Base-by-base conservation (phyloP, 2,888 invertebrate species). In the Papilio elwesi region DNA sequence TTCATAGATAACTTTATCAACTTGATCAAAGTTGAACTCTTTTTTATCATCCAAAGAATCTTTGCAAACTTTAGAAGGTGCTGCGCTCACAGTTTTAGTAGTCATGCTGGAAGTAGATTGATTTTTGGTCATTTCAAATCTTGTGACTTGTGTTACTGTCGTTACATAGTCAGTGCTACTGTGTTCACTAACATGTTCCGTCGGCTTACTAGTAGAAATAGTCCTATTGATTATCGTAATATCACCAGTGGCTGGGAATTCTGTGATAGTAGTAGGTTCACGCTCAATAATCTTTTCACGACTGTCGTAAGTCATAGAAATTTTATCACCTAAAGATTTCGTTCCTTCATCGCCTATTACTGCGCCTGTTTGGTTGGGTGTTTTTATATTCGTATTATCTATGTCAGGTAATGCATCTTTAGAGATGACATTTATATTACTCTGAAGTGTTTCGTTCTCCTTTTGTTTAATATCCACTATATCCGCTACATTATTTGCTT, bases 101-200 rank as follows among this genome's bases (percentile, higher is more conserved):
- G 83, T 74, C 16, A 86, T 77, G 73, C 88, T 88, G 38, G 89
- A 87, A 36, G 83, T 81, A 9, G 90, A 87, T 77, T 90, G 85
- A 77, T 85, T 88, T 79, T 91, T 84, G 62, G 83, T 85, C 43
- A 87, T 81, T 83, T 90, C 87, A 65, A 90, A 85, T 43, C 88
- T 90, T 51, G 90, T 90, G 10, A 89, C 77, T 76, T 84, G 86
- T 36, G 91, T 89, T 63, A 88, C 84, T n/a, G 84, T 85, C 16
- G 90, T 86, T 53, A 89, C 79, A 26, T 9, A 43, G 43, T 86
- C 76, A 36, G 86, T 88, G 68, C 84, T 89, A 38, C 83, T 86
- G 65, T 87, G 87, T 79, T 92, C 90, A 55, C 86, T 84, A 10
- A 85, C 71, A 73, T 79, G 82, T 74, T 90, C 85, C 26, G 81